Evolutionary conservation across 2,888 invertebrate genomes (phyloP), one percentile per base, ranked within the genome.

Genomic region (Erebia palarica): DNA sequence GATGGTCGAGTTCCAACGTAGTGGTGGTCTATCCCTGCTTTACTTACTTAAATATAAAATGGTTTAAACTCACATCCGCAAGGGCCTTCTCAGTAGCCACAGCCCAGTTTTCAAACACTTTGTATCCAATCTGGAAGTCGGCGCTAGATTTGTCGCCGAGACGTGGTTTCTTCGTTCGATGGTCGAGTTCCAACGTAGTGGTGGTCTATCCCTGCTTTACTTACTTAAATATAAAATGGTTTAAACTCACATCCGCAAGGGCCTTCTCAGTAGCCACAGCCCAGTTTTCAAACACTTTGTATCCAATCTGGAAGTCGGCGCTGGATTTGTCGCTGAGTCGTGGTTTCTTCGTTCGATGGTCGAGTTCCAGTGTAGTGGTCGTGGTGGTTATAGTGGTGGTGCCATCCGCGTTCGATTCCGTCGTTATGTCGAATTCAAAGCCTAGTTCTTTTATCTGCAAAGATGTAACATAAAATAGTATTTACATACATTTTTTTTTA

Each of bases 371-470:
- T 11, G 71, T 71, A 60, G 75, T 78, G 68, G 75, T 79, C 21
- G 76, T 75, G 10, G 78, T 75, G 64, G 84, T 83, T 3, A 86
- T 83, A 13, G 77, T 11, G 85, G 86, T 78, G 81, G 83, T 55
- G 80, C 76, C 61, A 78, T 73, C 63, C 4, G 70, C 61, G 18
- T 60, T 68, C n/a, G 68, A 55, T 59, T 87, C 86, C 0, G 83
- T 77, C 58, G 81, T 82, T 59, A 87, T 76, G 68, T 91, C 89
- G 75, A 90, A 82, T 74, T 94, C 94, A 79, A 95, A 95, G 27
- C 95, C 95, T n/a, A 94, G 90, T 76, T 92, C 95, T 63, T 94
- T 92, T 78, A 95, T 95, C 95, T 95, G 67, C 27, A 71, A 74
- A n/a, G 18, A 66, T 57, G n/a, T 27, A 27, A 27, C 2, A 27